A percentile compares a stretch with the other conserved stretches of the same genome.
phyloP scores from a whole-genome alignment of 2,113 vertebrate genomes.

The Xenopus tropicalis region UCB_Xtro_10.0 CM004450.2:47736501-47737000 shows the following conservation, averaged over 20 bases:
- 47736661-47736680: constrained; percentile 49
- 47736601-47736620: constrained; percentile 46
- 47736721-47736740: constrained; percentile 54
- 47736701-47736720: constrained; percentile 51
- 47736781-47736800: constrained; percentile 51
- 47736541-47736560: constrained; percentile 30
- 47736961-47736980: constrained; percentile 51
- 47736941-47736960: constrained; percentile 56
- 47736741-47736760: constrained; percentile 45
- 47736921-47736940: constrained; percentile 56
- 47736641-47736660: constrained; percentile 38
- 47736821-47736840: constrained; percentile 57
- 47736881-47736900: constrained; percentile 40
- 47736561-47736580: constrained; percentile 14
- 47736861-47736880: constrained; percentile 61
- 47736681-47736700: constrained; percentile 65
- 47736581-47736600: constrained; percentile 36
- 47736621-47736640: constrained; percentile 51
- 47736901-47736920: constrained; percentile 46
- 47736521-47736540: not conserved
- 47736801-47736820: constrained; percentile 52
- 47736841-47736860: constrained; percentile 59
- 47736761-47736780: constrained; percentile 55
- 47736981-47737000: constrained; percentile 40
- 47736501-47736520: too few relatives aligned